Percentiles rank a stretch among this genome's conserved stretches.
Evolutionary conservation across 2,113 vertebrate genomes (phyloP).

Genomic region (Channa maculata): DNA sequence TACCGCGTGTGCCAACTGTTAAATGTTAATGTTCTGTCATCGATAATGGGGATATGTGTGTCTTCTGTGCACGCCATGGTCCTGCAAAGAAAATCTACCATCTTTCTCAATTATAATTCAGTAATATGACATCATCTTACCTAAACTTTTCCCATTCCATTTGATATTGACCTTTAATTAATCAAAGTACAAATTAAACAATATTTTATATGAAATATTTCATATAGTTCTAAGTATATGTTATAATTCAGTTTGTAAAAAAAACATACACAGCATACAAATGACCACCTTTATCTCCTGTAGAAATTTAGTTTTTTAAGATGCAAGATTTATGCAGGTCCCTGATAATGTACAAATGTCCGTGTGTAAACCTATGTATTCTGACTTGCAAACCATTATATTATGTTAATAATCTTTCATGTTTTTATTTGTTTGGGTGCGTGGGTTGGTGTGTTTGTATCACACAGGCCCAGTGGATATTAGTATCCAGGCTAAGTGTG

Average conservation of each 20-base stretch:
- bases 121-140: background rate
- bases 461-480: conserved; percentile 90
- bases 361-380: conserved; percentile 13
- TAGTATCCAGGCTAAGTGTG: conserved; percentile 94
- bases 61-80: conserved; percentile 41
- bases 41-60: background rate
- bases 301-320: background rate
- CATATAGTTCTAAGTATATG: background rate
- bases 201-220: too few species aligned
- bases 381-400: background rate
- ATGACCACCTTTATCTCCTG: background rate
- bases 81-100: conserved; percentile 45
- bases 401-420: conserved; percentile 13
- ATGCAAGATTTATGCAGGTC: conserved; percentile 26
- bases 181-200: background rate
- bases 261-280: background rate
- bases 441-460: conserved; percentile 55
- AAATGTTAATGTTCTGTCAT: conserved; percentile 18
- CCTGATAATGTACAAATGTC: conserved; percentile 37
- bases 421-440: conserved; percentile 49
- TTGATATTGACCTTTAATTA: background rate
- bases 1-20: conserved; percentile 11
- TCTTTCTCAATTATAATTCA: background rate
- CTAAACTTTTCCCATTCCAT: too few species aligned
- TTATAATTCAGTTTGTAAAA: background rate